Percentiles rank a stretch among this genome's conserved stretches.
phyloP scores from a whole-genome alignment of 2,113 vertebrate genomes.

The Lontra canadensis region DNA sequence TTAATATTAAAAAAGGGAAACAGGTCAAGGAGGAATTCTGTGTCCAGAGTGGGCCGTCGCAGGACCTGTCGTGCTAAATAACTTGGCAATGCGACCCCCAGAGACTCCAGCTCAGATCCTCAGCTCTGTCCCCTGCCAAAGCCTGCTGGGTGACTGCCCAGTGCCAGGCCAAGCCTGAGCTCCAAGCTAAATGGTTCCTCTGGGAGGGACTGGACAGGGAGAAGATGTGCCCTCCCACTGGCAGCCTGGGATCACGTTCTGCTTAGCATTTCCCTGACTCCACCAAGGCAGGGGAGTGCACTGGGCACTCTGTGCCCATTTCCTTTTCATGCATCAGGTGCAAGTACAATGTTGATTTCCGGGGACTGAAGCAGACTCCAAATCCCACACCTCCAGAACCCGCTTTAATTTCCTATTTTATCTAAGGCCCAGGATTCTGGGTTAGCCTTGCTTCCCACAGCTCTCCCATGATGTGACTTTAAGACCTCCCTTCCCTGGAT shows the following conservation, averaged over 20 bases:
- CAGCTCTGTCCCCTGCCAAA: not conserved
- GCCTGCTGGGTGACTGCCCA: too few relatives aligned
- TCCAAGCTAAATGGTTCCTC: not conserved
- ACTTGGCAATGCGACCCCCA: not conserved
- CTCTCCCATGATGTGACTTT: not conserved
- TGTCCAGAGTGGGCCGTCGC: not conserved
- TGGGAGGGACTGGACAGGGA: not conserved
- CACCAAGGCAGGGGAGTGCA: not conserved
- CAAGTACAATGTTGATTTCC: not conserved
- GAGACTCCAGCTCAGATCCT: not conserved
- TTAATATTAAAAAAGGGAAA: not conserved
- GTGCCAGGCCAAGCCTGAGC: not conserved
- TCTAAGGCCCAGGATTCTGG: not conserved
- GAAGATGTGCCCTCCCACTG: not conserved
- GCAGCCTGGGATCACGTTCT: not conserved
- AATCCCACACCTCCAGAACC: not conserved
- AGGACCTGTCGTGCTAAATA: not conserved
- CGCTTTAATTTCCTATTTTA: not conserved
- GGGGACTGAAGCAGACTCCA: not conserved
- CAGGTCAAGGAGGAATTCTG: not conserved
- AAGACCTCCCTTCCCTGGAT: not conserved
- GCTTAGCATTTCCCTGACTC: not conserved
- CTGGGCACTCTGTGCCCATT: not conserved
- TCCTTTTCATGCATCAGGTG: not conserved
- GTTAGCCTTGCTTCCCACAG: not conserved